Evolutionary conservation across 2,797 vertebrate genomes (phyloP).

Genomic region (Pantherophis vulpinus): DNA sequence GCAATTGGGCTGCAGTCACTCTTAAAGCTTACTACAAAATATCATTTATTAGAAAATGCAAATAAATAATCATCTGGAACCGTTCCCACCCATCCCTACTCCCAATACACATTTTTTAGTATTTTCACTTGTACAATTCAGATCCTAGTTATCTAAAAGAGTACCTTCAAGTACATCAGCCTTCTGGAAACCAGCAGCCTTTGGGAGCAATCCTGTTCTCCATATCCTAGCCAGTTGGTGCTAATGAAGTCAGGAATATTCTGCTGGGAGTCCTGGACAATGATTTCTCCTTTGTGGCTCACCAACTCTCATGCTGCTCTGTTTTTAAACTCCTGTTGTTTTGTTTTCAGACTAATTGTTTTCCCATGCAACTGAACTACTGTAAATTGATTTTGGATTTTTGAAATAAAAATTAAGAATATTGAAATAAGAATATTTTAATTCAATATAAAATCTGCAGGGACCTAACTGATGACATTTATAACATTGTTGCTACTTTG

Average conservation of each 20-base stretch:
- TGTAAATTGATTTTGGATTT: background rate
- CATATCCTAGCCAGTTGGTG: background rate
- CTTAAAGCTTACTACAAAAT: background rate
- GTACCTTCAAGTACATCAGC: background rate
- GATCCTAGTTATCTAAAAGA: background rate
- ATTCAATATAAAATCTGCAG: background rate
- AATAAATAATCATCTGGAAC: background rate
- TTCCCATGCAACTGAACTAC: background rate
- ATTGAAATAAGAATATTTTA: background rate
- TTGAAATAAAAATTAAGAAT: background rate
- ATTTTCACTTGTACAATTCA: background rate
- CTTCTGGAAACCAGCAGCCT: background rate
- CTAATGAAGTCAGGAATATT: background rate
- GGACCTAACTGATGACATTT: background rate
- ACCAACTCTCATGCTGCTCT: background rate
- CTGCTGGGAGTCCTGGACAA: background rate
- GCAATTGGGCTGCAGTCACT: background rate
- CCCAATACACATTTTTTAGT: background rate
- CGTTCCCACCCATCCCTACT: background rate
- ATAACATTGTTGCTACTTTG: background rate
- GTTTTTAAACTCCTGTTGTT: background rate
- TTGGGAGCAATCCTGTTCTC: background rate
- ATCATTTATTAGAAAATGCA: background rate
- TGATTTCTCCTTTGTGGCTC: background rate
- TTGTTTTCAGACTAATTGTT: background rate